Evolutionary conservation across 2,888 invertebrate genomes (phyloP).

Genomic region (Sisyra nigra): DNA sequence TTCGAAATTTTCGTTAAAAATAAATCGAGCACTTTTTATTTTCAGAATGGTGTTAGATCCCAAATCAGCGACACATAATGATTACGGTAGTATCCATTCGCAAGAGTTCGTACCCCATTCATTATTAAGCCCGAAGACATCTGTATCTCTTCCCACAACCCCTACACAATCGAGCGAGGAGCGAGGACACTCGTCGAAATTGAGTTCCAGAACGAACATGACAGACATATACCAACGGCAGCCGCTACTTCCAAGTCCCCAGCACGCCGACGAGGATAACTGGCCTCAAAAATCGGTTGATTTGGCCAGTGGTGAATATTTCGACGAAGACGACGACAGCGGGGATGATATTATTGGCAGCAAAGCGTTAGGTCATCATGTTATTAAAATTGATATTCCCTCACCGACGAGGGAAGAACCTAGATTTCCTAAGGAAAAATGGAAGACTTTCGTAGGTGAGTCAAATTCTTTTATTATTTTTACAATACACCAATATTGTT

Average conservation of each 20-base stretch:
- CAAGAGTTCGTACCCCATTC: conserved; percentile 16
- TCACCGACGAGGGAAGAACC: conserved; percentile 56
- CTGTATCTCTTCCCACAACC: conserved; percentile 16
- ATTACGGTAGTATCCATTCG: conserved; percentile 44
- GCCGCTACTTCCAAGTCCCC: conserved; percentile 34
- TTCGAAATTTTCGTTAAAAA: too few relatives aligned
- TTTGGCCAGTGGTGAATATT: conserved; percentile 17
- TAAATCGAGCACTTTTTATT: conserved; percentile 13
- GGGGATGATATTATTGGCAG: conserved; percentile 28
- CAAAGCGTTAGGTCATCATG: conserved; percentile 24
- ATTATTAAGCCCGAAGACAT: conserved; percentile 21
- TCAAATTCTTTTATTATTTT: conserved; percentile 2
- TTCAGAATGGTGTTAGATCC: conserved; percentile 47
- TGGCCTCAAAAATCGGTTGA: conserved; percentile 25
- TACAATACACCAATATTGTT: too few relatives aligned
- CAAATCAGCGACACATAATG: conserved; percentile 36
- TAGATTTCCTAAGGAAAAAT: conserved; percentile 68
- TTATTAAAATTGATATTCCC: conserved; percentile 45
- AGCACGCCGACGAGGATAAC: conserved; percentile 30
- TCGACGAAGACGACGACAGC: conserved; percentile 28
- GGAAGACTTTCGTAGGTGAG: conserved; percentile 55
- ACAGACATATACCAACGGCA: conserved; percentile 42
- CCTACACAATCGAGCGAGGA: conserved; percentile 20
- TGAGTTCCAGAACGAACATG: conserved; percentile 18
- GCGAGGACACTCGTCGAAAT: conserved; percentile 24